Base-by-base conservation (phyloP, 2,888 invertebrate species). In the Epistrophella euchroma region DNA sequence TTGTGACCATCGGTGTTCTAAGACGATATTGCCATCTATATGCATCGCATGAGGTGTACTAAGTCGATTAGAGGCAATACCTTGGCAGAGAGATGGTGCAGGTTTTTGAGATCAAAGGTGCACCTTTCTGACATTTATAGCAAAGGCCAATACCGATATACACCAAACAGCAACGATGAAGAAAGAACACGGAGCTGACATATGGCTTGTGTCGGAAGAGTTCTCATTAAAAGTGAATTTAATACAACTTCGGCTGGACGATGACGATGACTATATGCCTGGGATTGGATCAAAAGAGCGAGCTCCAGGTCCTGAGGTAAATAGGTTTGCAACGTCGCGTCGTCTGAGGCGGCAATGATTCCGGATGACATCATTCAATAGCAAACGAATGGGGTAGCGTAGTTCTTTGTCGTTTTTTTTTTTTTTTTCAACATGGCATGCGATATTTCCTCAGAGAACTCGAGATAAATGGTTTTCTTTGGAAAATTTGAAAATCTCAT, bases 151-250 rank as follows among this genome's bases (percentile, higher is more conserved):
- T 47, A 58, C 47, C 45, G 58, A 66, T 66, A n/a, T n/a, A n/a
- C n/a, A 66, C 15, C 58, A 13, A 64, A 56, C 25, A 52, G 1
- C 25, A 50, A 11, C 19, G 19, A 5, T 13, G 2, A 37, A 47
- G 9, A 50, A 52, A 58, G 73, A 70, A 40, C 62, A 55, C 15
- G 37, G 45, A 28, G 45, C 80, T 76, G 80, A 76, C 84, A 80
- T 80, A 80, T 76, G 71, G 68, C 77, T 81, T 70, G 73, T 77
- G 77, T 86, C 86, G 73, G 81, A 77, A 86, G 77, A 82, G 68
- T 64, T 86, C 86, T 74, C 86, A 86, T 86, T 82, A 86, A 81
- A 81, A 86, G 86, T 77, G 86, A 86, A 86, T 77, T 82, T 77
- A 86, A 77, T 82, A 80, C 81, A 86, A 86, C 81, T 71, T 76